Evolutionary conservation across 2,888 invertebrate species (phyloP), one percentile per base, ranked within the genome.

Genomic region (Papilio elwesi): DNA sequence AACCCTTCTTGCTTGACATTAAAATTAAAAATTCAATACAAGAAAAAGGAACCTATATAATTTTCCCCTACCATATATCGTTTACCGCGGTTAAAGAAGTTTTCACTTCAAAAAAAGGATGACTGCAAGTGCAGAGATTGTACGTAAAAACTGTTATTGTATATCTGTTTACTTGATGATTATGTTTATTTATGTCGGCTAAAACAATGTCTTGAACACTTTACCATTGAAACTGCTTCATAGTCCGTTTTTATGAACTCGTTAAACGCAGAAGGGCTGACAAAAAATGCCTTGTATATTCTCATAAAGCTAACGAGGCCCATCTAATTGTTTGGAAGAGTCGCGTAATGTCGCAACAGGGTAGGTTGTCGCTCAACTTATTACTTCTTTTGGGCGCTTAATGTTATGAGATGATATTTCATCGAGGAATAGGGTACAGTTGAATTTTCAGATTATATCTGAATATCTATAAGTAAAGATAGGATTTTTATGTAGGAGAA

Each of bases 291-390:
- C 79, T 83, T 82, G 82, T 82, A 83, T 85, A 81, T 82, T 80
- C 82, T 73, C 85, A 84, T 88, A 83, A 89, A 90, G 84, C 84
- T 91, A 93, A 92, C 91, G 92, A 91, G 87, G 79, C 83, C 79
- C 81, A 83, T 89, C 91, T 93, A 93, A 93, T 93, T 93, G 92
- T 91, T 90, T 89, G 89, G 90, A 92, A 92, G 90, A 89, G 86
- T 88, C 87, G 79, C 82, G 82, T 81, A 85, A 85, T 83, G 80
- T 79, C 81, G 79, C 76, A 67, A 76, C 78, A 75, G 79, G 81
- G 81, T 79, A 72, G 77, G 79, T 78, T 80, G 82, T 77, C 82
- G 80, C 82, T 81, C 82, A 76, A 81, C 80, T 81, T 87, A 87
- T 84, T 89, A 88, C 88, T 90, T 86, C 87, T 87, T 87, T 87